Percentiles rank a stretch among this genome's conserved stretches.
phyloP scores from a whole-genome alignment of 2,888 invertebrate genomes.

The Antitype chi region DNA sequence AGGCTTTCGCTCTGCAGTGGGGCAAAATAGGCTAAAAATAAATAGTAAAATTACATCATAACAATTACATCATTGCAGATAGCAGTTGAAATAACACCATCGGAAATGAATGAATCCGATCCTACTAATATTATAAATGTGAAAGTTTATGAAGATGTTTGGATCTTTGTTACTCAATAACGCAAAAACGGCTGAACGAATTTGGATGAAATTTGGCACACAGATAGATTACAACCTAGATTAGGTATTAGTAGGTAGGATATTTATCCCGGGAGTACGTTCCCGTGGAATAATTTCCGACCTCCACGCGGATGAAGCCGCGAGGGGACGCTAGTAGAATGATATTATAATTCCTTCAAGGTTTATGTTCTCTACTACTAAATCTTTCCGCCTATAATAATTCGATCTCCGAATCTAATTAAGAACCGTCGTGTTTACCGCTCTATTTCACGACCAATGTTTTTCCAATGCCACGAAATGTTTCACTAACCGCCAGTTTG shows the following conservation, averaged over 20 bases:
- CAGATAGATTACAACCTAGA: no score
- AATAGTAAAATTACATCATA: not conserved
- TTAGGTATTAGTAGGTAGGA: no score
- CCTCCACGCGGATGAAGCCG: no score
- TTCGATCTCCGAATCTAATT: slow-evolving; percentile 40
- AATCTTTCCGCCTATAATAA: slow-evolving; percentile 18
- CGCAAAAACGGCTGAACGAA: no score
- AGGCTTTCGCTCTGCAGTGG: not conserved
- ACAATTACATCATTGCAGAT: not conserved
- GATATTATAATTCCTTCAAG: slow-evolving; percentile 2
- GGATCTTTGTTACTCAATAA: no score
- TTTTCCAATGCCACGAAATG: slow-evolving; percentile 38
- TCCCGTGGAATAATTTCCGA: no score
- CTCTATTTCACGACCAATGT: slow-evolving; percentile 22
- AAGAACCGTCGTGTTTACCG: slow-evolving; percentile 34
- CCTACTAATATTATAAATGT: no score
- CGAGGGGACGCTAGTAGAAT: not conserved
- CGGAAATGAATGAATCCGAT: no score
- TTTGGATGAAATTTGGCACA: no score
- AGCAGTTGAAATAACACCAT: not conserved
- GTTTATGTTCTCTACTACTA: not conserved
- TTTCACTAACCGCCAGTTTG: slow-evolving; percentile 11
- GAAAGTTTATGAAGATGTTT: no score
- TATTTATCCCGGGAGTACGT: no score
- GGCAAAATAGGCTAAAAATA: not conserved